Base-by-base conservation (phyloP, 2,888 invertebrate genomes). In the Sphinx pinastri region DNA sequence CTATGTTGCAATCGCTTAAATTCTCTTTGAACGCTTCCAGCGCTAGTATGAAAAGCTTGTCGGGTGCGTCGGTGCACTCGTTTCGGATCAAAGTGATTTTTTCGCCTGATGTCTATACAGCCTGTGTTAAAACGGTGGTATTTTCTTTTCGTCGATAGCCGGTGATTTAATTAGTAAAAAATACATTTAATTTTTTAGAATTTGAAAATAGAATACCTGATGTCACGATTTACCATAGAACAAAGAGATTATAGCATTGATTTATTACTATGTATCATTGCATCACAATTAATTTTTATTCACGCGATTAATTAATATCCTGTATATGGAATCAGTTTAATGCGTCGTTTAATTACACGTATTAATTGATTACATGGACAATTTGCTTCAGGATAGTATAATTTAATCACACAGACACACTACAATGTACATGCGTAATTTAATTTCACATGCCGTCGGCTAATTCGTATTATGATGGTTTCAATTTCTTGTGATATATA, bases 1-100 rank as follows among this genome's bases (percentile, higher is more conserved):
- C 51, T 49, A 51, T 51, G 70, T 52, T 59, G 70, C 67, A 67
- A 67, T 70, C 70, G 45, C 54, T 70, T 49, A 70, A 70, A 70
- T 70, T 70, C 70, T 45, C 70, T 70, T 70, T 70, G 70, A 70
- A 38, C 45, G 25, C 16, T 52, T 31, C 6, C 13, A 57, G 58
- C 52, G 68, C 38, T 69, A 54, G 59, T 60, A 54, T 38, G 16
- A 63, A 59, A 45, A 16, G 68, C 57, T 58, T 49, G 63, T 54
- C 45, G 69, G 63, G 45, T 57, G 55, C 11, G 59, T 60, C 54
- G 45, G 55, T 57, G 19, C 67, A 51, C 67, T 67, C 25, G 47
- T 16, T 38, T 55, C 19, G 47, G 25, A 67, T 54, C 10, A 55
- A 68, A 68, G 68, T 68, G 49, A 49, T 63, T 19, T 47, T 45